Percentiles rank a stretch among this genome's conserved stretches.
Evolutionary conservation across 2,797 vertebrate species (phyloP).

Genomic region (Oryzias dopingdopingensis): DNA sequence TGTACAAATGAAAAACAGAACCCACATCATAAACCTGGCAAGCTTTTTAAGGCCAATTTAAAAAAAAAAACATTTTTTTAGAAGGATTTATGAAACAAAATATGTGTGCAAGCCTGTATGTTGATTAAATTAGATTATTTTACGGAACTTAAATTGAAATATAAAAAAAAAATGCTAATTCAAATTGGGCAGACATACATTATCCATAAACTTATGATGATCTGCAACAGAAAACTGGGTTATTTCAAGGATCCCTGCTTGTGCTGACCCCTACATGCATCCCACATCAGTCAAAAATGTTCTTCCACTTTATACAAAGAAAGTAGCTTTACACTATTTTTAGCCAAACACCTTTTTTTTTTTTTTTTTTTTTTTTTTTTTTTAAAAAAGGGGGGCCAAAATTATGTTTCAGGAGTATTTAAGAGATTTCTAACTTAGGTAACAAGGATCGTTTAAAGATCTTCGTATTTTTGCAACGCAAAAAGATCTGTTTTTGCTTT

Average conservation of each 20-base stretch:
- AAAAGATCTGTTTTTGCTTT: no score
- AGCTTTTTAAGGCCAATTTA: no score
- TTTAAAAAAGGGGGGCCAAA: no score
- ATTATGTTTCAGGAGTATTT: no score
- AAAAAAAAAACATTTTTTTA: background rate
- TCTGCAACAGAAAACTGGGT: conserved; percentile 18
- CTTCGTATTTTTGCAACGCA: no score
- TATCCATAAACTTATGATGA: conserved; percentile 7
- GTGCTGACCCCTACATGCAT: conserved; percentile 9
- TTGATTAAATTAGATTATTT: background rate
- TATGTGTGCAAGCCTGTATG: no score
- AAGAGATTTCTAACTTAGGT: no score
- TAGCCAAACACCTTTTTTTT: no score
- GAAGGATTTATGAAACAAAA: background rate
- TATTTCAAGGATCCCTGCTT: conserved; percentile 32
- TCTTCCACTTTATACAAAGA: background rate
- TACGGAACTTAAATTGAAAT: background rate
- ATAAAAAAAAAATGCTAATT: background rate
- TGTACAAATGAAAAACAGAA: background rate
- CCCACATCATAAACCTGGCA: background rate
- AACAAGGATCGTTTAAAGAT: no score
- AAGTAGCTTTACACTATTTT: background rate
- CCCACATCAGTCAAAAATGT: conserved; percentile 4
- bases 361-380: no score
- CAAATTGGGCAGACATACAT: conserved; percentile 7